phyloP scores from a whole-genome alignment of 92 coral and sea anemone species.

The Virgularia gustaviana region DNA sequence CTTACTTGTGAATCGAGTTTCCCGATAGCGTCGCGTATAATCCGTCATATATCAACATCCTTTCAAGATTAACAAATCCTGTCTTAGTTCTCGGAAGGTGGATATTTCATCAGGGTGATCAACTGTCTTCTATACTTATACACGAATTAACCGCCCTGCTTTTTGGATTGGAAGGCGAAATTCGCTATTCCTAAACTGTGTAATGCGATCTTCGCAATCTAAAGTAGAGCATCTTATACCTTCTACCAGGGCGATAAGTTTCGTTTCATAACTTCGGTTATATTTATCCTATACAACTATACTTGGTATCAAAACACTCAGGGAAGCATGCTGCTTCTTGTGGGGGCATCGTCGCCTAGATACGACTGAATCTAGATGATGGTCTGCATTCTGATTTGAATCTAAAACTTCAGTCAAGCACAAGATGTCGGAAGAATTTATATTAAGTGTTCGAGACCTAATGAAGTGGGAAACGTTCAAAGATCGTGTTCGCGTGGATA shows the following conservation, averaged over 20 bases:
- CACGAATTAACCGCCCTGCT: conserved; percentile 14
- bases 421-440: conserved; percentile 34
- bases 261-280: not conserved
- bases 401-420: too few species aligned
- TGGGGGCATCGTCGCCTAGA: not conserved
- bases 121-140: conserved; percentile 15
- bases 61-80: conserved; percentile 10
- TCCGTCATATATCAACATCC: conserved; percentile 3
- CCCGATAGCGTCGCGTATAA: too few species aligned
- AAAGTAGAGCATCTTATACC: too few species aligned
- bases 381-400: not conserved
- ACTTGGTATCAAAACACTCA: conserved; percentile 3
- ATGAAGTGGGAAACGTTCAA: conserved; percentile 20
- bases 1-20: too few species aligned
- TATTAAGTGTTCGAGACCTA: not conserved
- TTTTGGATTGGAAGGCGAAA: not conserved
- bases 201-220: not conserved
- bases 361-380: not conserved
- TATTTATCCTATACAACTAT: not conserved
- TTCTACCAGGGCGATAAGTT: not conserved
- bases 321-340: not conserved
- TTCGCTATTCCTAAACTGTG: not conserved
- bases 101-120: not conserved
- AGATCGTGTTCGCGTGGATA: conserved; percentile 38
- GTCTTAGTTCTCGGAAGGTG: conserved; percentile 13